Evolutionary conservation across 2,113 vertebrate genomes (phyloP).

Genomic region (Lampris megalopsis): DNA sequence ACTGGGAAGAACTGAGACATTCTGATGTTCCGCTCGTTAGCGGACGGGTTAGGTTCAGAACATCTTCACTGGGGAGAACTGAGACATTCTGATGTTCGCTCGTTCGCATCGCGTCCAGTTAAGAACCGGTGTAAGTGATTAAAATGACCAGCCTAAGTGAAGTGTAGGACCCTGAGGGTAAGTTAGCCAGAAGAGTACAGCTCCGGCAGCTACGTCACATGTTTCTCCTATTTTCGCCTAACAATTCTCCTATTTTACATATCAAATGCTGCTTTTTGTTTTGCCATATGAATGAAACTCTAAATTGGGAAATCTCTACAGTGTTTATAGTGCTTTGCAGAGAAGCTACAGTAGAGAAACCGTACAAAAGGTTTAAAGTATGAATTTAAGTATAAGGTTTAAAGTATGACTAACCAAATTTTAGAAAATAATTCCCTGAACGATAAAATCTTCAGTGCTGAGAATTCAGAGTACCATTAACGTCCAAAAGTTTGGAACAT

Average conservation of each 20-base stretch:
- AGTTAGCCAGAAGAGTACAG: slow-evolving; percentile 47
- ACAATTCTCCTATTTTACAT: slow-evolving; percentile 55
- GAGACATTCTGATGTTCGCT: too few species aligned
- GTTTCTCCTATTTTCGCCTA: slow-evolving; percentile 1
- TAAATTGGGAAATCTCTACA: slow-evolving; percentile 40
- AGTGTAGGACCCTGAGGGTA: slow-evolving; percentile 60
- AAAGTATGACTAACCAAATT: slow-evolving; percentile 56
- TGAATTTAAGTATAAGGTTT: slow-evolving; percentile 12
- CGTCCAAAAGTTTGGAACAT: slow-evolving; percentile 32
- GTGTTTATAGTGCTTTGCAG: slow-evolving; percentile 29
- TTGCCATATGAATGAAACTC: slow-evolving; percentile 36
- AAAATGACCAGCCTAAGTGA: not conserved
- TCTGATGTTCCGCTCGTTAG: too few species aligned
- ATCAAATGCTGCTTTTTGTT: slow-evolving; percentile 33
- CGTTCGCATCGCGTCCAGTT: too few species aligned
- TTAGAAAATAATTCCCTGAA: slow-evolving; percentile 75
- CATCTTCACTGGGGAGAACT: too few species aligned
- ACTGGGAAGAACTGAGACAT: too few species aligned
- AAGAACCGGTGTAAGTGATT: too few species aligned
- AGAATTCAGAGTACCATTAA: slow-evolving; percentile 29
- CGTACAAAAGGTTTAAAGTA: slow-evolving; percentile 50
- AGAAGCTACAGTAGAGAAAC: slow-evolving; percentile 15
- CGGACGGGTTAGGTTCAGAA: too few species aligned
- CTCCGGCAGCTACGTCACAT: slow-evolving; percentile 49
- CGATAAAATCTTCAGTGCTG: slow-evolving; percentile 22